A percentile compares a stretch with the other conserved stretches of the same genome.
Evolutionary conservation across 2,113 vertebrate genomes (phyloP).

Genomic region (Austrofundulus limnaeus): DNA sequence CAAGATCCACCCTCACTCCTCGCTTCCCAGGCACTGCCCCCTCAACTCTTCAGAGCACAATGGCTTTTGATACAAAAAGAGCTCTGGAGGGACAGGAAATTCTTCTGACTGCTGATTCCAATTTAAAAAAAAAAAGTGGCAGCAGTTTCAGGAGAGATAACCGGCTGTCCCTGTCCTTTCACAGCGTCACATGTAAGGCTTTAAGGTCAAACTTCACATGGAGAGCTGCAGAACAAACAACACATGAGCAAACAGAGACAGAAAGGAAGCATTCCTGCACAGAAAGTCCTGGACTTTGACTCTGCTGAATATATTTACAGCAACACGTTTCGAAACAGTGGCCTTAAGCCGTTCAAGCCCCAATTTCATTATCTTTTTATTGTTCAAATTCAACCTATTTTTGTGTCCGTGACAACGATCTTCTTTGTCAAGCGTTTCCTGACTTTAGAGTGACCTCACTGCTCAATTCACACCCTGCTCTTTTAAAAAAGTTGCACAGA

Average conservation of each 20-base stretch:
- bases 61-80: not conserved
- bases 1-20: conserved; percentile 25
- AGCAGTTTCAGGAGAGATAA: conserved; percentile 36
- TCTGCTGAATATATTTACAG: conserved; percentile 9
- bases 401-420: conserved; percentile 33
- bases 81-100: conserved; percentile 16
- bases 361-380: not conserved
- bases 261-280: conserved; percentile 48
- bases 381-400: not conserved
- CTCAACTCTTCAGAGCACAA: conserved; percentile 23
- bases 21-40: conserved; percentile 8
- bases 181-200: conserved; percentile 29
- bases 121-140: not conserved
- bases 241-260: conserved; percentile 46
- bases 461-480: conserved; percentile 13
- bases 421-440: conserved; percentile 30
- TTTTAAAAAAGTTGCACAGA: not conserved
- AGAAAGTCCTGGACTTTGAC: conserved; percentile 27
- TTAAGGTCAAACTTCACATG: conserved; percentile 73
- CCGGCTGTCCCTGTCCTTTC: conserved; percentile 39
- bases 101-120: not conserved
- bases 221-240: conserved; percentile 64
- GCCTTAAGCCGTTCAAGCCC: not conserved
- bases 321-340: not conserved
- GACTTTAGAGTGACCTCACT: conserved; percentile 42